A percentile compares a stretch with the other conserved stretches of the same genome.
These are phyloP conservation scores for Pharmacophagus antenor DNA, from an alignment of 2,888 invertebrate genomes.

Conservation along the genomic window DNA sequence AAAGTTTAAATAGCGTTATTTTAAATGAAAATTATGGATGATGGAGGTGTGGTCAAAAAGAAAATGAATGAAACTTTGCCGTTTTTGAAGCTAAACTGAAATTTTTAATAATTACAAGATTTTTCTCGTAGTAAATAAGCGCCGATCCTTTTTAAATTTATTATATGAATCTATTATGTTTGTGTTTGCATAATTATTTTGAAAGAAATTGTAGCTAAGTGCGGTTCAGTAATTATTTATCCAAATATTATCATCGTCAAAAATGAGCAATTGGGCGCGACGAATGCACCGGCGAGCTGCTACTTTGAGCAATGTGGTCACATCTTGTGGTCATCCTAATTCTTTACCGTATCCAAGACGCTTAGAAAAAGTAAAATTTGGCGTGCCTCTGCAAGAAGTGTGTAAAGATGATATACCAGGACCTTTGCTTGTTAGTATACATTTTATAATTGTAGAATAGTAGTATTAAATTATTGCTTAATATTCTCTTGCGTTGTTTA, in stretches of 20 bases:
- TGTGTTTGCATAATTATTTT: neutral
- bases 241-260: constrained; percentile 35
- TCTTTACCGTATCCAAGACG: constrained; percentile 89
- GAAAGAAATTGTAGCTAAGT: neutral
- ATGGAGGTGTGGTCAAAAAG: constrained; percentile 36
- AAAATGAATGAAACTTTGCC: constrained; percentile 27
- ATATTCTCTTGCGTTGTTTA: constrained; percentile 41
- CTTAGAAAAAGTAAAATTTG: constrained; percentile 96
- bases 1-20: constrained; percentile 19
- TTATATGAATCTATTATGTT: constrained; percentile 16
- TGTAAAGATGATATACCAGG: constrained; percentile 97
- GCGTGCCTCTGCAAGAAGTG: constrained; percentile 93
- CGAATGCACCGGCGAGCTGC: constrained; percentile 95
- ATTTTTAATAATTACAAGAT: constrained; percentile 18
- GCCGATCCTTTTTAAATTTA: constrained; percentile 4
- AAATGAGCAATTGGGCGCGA: constrained; percentile 95
- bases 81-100: constrained; percentile 13
- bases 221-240: constrained; percentile 32
- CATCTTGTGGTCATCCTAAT: constrained; percentile 93
- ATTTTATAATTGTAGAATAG: constrained; percentile 24
- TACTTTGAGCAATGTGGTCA: constrained; percentile 93
- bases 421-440: constrained; percentile 88
- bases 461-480: constrained; percentile 30
- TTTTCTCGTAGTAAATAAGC: constrained; percentile 6
- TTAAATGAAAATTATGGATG: constrained; percentile 29